Evolutionary conservation across 2,888 invertebrate genomes (phyloP).

Genomic region (Druceiella hillmani): DNA sequence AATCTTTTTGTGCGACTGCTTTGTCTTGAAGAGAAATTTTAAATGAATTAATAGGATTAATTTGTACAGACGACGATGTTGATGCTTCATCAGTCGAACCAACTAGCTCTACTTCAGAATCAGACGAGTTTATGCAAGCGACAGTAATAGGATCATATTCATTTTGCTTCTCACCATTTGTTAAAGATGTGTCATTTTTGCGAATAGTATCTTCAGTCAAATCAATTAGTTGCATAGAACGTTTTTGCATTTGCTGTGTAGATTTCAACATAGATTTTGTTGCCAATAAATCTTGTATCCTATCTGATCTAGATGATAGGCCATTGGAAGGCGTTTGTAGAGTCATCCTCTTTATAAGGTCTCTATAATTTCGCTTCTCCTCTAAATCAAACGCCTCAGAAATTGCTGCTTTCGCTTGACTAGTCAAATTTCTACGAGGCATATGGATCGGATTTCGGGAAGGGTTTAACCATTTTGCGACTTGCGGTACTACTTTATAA

Average conservation of each 20-base stretch:
- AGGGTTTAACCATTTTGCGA: too few species aligned
- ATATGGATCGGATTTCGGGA: background rate
- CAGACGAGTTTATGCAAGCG: conserved; percentile 44
- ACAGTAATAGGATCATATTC: conserved; percentile 45
- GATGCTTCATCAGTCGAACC: conserved; percentile 34
- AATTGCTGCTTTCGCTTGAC: conserved; percentile 36
- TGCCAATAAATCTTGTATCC: conserved; percentile 35
- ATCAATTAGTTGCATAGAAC: conserved; percentile 36
- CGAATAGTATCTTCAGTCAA: conserved; percentile 33
- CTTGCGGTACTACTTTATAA: too few species aligned
- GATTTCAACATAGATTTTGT: conserved; percentile 36
- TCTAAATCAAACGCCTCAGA: conserved; percentile 52
- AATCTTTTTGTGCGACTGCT: conserved; percentile 45
- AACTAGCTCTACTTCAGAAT: conserved; percentile 40
- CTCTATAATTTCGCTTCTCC: conserved; percentile 52
- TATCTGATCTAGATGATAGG: conserved; percentile 29
- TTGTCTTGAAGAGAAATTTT: conserved; percentile 50
- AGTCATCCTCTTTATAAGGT: conserved; percentile 43
- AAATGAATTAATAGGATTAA: conserved; percentile 51
- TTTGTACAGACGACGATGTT: conserved; percentile 36
- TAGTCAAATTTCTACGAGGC: conserved; percentile 31
- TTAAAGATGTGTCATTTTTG: conserved; percentile 29
- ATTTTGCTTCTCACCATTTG: conserved; percentile 29
- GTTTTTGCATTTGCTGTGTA: conserved; percentile 36
- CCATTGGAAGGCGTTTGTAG: conserved; percentile 30